phyloP scores from a whole-genome alignment of 2,797 vertebrate genomes.

The Microhierax caerulescens region DNA sequence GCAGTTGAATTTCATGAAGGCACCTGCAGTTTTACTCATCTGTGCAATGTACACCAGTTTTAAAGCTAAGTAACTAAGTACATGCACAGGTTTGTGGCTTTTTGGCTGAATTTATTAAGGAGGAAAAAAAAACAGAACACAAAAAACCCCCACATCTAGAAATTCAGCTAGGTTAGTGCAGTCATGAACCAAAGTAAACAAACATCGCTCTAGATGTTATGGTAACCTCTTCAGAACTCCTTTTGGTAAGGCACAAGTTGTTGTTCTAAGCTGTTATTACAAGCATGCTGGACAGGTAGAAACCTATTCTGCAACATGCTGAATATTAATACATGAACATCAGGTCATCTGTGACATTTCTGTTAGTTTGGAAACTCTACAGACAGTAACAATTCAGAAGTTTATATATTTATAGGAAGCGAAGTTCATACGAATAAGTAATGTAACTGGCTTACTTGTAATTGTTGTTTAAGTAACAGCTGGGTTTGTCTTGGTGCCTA shows the following conservation, averaged over 20 bases:
- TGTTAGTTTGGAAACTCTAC: not conserved
- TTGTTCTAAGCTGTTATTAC: not conserved
- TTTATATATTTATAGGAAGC: not conserved
- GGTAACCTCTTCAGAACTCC: not conserved
- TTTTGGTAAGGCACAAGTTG: not conserved
- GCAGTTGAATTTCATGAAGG: not conserved
- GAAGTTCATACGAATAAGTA: not conserved
- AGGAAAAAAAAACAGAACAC: rapidly evolving
- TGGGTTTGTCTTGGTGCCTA: not conserved
- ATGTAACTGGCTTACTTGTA: not conserved
- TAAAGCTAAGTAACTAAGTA: not conserved
- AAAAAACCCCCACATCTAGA: not conserved
- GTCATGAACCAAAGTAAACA: not conserved
- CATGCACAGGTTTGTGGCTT: not conserved
- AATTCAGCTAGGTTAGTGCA: not conserved
- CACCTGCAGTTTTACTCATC: not conserved
- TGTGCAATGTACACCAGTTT: not conserved
- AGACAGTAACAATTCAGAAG: not conserved
- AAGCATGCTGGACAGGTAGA: not conserved
- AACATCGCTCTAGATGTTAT: not conserved
- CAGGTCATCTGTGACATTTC: not conserved
- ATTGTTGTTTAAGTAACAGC: not conserved
- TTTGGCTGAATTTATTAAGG: not conserved
- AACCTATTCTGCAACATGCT: not conserved
- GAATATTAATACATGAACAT: not conserved